Evolutionary conservation across 2,797 vertebrate genomes (phyloP), one percentile per base, ranked within the genome.

Genomic region (Melanitta fusca): DNA sequence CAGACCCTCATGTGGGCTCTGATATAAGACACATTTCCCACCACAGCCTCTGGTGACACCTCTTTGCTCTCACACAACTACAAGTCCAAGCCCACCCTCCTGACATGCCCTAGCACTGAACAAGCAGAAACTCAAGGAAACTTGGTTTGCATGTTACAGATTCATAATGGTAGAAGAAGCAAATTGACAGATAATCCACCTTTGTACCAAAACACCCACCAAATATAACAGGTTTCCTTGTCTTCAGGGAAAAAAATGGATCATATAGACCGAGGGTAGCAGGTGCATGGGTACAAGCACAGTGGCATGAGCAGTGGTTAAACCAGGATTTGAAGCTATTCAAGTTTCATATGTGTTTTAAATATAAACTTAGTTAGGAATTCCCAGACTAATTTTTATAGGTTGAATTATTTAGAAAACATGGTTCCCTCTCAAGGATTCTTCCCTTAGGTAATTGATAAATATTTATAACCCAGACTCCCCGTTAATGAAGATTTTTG

Each of bases 401-500:
- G 80, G 36, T 47, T 83, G 78, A 80, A 64, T 80, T 87, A 89
- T 91, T 97, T 96, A 90, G 81, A 96, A 97, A 95, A 88, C 60
- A 82, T 27, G 0, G 0, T 92, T 91, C 92, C 68, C 69, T 94
- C 93, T 87, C 73, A 90, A 96, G 83, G n/a, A 90, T 94, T 80
- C 64, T 96, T 80, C 78, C 93, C 72, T 74, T 86, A 85, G 77
- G 86, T 96, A 92, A 83, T 53, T 86, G 71, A 95, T 96, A 94
- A 96, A 97, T 97, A 95, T 97, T 96, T 96, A 97, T 95, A 94
- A 89, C 15, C 24, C 43, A 91, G n/a, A 64, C 36, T 93, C 77
- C 47, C 27, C 32, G 30, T 78, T 95, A 95, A 97, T 97, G 82
- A 97, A 96, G 92, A 95, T 93, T 97, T 96, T 95, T 97, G 65